Conservation (phyloP, 2,113 vertebrate species). For the Osmerus eperlanus region DNA sequence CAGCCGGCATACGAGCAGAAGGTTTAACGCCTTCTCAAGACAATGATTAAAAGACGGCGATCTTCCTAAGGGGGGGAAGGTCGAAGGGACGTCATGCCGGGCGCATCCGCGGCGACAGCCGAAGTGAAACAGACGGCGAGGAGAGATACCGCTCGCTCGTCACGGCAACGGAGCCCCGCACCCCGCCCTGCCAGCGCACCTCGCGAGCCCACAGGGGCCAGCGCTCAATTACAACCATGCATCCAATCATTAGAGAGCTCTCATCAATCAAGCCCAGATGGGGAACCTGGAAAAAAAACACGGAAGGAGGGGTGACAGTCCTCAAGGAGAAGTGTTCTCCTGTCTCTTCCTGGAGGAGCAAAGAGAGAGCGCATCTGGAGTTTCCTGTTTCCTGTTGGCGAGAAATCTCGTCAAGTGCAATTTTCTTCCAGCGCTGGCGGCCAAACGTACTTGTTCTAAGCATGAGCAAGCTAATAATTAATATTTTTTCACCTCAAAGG, state of each 20-base stretch:
- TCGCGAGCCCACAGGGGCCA: slow-evolving; percentile 54
- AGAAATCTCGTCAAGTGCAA: no score
- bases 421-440: no score
- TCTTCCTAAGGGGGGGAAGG: slow-evolving; percentile 54
- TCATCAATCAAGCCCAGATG: slow-evolving; percentile 71
- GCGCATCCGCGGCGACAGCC: slow-evolving; percentile 48
- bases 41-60: slow-evolving; percentile 64
- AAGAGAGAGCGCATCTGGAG: no score
- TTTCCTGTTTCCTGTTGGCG: no score
- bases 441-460: no score
- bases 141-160: slow-evolving; percentile 53
- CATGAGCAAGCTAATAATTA: no score
- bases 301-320: slow-evolving; percentile 30
- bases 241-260: slow-evolving; percentile 71
- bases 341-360: background rate
- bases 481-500: no score
- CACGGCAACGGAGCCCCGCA: slow-evolving; percentile 51
- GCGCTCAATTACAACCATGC: slow-evolving; percentile 66
- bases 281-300: slow-evolving; percentile 53
- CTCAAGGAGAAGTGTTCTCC: slow-evolving; percentile 28
- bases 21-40: slow-evolving; percentile 53
- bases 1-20: slow-evolving; percentile 10
- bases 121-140: slow-evolving; percentile 38
- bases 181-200: slow-evolving; percentile 15
- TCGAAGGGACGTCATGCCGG: slow-evolving; percentile 48